Conservation (phyloP, 2,888 invertebrate species). For the Amblyteles armatorius region DNA sequence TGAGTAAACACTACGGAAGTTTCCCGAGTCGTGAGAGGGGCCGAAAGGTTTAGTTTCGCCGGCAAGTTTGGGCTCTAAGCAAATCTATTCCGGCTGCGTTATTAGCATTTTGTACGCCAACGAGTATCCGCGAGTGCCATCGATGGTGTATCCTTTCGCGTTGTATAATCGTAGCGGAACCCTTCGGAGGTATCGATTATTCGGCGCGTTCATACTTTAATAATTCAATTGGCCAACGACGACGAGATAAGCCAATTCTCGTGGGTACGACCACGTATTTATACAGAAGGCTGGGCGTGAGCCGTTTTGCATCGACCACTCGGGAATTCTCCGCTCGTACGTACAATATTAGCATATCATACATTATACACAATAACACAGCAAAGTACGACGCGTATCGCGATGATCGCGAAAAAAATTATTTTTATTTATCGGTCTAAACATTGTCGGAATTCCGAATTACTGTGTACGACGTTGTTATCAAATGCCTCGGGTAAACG, state of each 20-base stretch:
- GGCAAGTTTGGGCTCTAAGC: not conserved
- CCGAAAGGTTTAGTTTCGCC: not conserved
- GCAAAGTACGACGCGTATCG: not conserved
- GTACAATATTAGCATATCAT: slow-evolving; percentile 7
- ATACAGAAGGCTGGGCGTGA: not conserved
- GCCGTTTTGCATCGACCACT: slow-evolving; percentile 5
- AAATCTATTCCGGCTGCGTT: not conserved
- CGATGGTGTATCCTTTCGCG: not conserved
- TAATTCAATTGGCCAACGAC: slow-evolving; percentile 10
- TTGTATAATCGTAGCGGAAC: not conserved
- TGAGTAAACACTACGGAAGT: slow-evolving; percentile 4
- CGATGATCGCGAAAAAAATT: not conserved
- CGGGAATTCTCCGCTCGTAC: not conserved
- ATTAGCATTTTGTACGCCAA: not conserved
- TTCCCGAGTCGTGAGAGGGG: not conserved
- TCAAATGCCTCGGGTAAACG: not conserved
- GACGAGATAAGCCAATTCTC: slow-evolving; percentile 5
- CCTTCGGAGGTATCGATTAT: slow-evolving; percentile 1
- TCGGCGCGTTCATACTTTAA: slow-evolving; percentile 5
- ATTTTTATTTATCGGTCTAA: not conserved
- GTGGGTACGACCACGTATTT: not conserved
- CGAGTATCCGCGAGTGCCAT: not conserved
- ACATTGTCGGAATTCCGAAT: not conserved
- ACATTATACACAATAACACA: slow-evolving; percentile 1
- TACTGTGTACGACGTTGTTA: not conserved